Percentiles rank a stretch among this genome's conserved stretches.
Evolutionary conservation across 2,888 invertebrate species (phyloP).

Genomic region (Polydrusus tereticollis): DNA sequence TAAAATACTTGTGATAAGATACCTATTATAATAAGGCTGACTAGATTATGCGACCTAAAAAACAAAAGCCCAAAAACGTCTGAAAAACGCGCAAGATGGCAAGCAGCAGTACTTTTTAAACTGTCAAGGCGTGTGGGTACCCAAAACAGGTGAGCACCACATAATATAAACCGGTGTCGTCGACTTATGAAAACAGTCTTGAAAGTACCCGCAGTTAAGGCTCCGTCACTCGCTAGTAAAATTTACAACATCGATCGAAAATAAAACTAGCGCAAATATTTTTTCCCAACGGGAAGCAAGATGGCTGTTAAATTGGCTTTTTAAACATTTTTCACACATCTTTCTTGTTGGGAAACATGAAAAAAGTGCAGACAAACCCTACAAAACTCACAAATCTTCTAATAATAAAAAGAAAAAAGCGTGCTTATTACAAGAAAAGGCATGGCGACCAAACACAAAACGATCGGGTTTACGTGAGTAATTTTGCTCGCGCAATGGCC

Average conservation of each 20-base stretch:
- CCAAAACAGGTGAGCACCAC: conserved; percentile 40
- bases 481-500: conserved; percentile 76
- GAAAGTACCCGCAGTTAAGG: conserved; percentile 33
- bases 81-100: neutral
- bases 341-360: neutral
- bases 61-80: neutral
- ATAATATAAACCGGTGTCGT: conserved; percentile 40
- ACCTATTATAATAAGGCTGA: neutral
- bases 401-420: conserved; percentile 33
- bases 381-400: neutral
- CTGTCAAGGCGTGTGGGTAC: conserved; percentile 15
- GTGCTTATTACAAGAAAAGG: conserved; percentile 51
- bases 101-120: conserved; percentile 6
- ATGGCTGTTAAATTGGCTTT: conserved; percentile 16
- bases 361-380: neutral
- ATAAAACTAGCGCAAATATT: conserved; percentile 36
- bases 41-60: neutral
- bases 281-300: conserved; percentile 25
- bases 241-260: conserved; percentile 42
- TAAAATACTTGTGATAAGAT: too few relatives aligned
- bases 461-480: conserved; percentile 72
- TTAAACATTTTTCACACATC: neutral
- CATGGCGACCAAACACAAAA: conserved; percentile 58
- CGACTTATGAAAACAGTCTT: conserved; percentile 35
- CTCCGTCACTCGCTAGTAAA: conserved; percentile 33